Percentiles rank a stretch among this genome's conserved stretches.
Evolutionary conservation across 2,888 invertebrate species (phyloP).

Genomic region (Eupithecia vulgata): DNA sequence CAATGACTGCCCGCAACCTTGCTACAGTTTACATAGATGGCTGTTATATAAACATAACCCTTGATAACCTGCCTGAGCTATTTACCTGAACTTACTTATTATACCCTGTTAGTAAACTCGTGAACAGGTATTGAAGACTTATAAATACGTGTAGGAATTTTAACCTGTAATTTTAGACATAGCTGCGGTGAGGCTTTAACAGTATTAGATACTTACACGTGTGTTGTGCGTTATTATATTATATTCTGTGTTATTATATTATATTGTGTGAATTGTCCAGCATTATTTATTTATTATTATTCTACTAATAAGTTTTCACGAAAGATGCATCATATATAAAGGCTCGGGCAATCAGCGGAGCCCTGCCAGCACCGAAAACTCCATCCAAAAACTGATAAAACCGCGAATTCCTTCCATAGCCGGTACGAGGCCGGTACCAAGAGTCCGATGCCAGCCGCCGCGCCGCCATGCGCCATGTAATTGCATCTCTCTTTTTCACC

Average conservation of each 20-base stretch:
- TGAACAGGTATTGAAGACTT: constrained; percentile 31
- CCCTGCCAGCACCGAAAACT: too few relatives aligned
- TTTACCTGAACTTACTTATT: constrained; percentile 20
- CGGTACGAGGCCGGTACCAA: too few relatives aligned
- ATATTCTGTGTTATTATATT: too few relatives aligned
- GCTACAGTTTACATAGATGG: constrained; percentile 32
- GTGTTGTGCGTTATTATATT: not conserved
- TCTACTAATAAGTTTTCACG: not conserved
- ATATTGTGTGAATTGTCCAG: too few relatives aligned
- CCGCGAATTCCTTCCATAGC: too few relatives aligned
- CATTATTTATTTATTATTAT: too few relatives aligned
- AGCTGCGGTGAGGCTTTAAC: constrained; percentile 16
- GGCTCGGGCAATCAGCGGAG: too few relatives aligned
- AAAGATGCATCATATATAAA: too few relatives aligned
- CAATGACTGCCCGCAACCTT: constrained; percentile 29
- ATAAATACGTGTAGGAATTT: constrained; percentile 34
- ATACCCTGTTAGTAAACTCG: not conserved
- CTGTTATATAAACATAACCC: constrained; percentile 42
- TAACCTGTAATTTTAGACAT: constrained; percentile 34
- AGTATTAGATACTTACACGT: not conserved
- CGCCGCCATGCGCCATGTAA: too few relatives aligned
- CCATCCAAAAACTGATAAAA: too few relatives aligned
- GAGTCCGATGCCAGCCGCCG: too few relatives aligned
- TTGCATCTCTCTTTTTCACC: too few relatives aligned
- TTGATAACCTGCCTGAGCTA: constrained; percentile 33